Evolutionary conservation across 2,888 invertebrate genomes (phyloP).

Genomic region (Acrobasis suavella): DNA sequence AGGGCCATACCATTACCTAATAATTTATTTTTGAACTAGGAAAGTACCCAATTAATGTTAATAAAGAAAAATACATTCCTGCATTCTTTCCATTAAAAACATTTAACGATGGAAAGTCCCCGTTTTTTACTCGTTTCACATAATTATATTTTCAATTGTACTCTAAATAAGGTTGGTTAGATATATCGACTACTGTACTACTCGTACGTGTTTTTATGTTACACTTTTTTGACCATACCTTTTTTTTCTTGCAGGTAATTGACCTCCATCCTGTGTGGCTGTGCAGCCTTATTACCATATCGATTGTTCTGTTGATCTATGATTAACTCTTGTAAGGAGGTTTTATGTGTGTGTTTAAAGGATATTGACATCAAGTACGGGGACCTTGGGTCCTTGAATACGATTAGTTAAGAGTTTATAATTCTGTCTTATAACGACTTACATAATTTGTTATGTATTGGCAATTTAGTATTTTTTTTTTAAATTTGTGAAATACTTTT

Average conservation of each 20-base stretch:
- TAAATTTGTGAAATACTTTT: too few species aligned
- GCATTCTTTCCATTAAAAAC: not conserved
- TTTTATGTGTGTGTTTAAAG: not conserved
- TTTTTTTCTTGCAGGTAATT: slow-evolving; percentile 67
- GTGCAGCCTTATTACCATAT: slow-evolving; percentile 32
- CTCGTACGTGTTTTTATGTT: not conserved
- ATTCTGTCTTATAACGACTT: too few species aligned
- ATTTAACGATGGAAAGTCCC: not conserved
- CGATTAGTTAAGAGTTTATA: not conserved
- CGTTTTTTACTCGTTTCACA: not conserved
- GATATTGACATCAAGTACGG: not conserved
- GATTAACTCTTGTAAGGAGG: slow-evolving; percentile 4
- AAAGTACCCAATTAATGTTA: too few species aligned
- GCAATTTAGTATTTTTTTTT: too few species aligned
- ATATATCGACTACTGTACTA: slow-evolving; percentile 1
- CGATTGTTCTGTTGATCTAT: slow-evolving; percentile 23
- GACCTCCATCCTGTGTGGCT: slow-evolving; percentile 47
- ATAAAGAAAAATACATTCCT: not conserved
- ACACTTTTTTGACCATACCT: slow-evolving; percentile 41
- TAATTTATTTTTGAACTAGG: too few species aligned
- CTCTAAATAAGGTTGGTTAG: slow-evolving; percentile 5
- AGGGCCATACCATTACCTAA: too few species aligned
- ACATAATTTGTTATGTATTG: too few species aligned
- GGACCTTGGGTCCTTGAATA: slow-evolving; percentile 7
- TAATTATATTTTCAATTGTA: not conserved